Base-by-base conservation (phyloP, 2,888 invertebrate species). In the Mimas tiliae region DNA sequence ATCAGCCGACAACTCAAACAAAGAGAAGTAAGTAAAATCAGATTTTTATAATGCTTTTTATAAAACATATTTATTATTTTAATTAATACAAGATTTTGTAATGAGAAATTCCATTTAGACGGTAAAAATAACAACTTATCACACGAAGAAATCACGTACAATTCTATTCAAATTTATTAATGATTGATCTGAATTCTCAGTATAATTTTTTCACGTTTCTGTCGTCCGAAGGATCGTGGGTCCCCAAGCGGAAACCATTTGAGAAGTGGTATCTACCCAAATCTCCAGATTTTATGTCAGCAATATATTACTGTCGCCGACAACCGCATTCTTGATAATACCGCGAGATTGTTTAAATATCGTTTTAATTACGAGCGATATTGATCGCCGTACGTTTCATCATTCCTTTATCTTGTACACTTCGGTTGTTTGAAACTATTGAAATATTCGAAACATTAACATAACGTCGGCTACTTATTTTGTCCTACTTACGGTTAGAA, bases 221-320 rank as follows among this genome's bases (percentile, higher is more conserved):
- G 85, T 86, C 74, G 81, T 76, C 80, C 74, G 80, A 86, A 82
- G 85, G 84, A 88, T 82, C 76, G 83, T 70, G 81, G 76, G 80
- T 81, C 81, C 77, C 80, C 76, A 74, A 81, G 80, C 88, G 90
- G 88, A 90, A 91, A 90, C 85, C 81, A 89, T 90, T 88, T 84
- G 82, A 89, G 86, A 82, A 84, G 83, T 84, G 84, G 82, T 91
- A 93, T 93, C 93, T 86, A 77, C 77, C 82, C 80, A 75, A 90
- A 93, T 93, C 90, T 93, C 78, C 74, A 86, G 84, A 82, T 84
- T 92, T 92, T 90, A 91, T 89, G 92, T 90, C 89, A 85, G 89
- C 84, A 83, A 92, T 93, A 92, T 87, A 86, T 93, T 91, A 91
- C 87, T 84, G 87, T 88, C 89, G 82, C 85, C 84, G 84, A 87